Conservation (phyloP, 2,797 vertebrate species). For the Lacerta agilis region DNA sequence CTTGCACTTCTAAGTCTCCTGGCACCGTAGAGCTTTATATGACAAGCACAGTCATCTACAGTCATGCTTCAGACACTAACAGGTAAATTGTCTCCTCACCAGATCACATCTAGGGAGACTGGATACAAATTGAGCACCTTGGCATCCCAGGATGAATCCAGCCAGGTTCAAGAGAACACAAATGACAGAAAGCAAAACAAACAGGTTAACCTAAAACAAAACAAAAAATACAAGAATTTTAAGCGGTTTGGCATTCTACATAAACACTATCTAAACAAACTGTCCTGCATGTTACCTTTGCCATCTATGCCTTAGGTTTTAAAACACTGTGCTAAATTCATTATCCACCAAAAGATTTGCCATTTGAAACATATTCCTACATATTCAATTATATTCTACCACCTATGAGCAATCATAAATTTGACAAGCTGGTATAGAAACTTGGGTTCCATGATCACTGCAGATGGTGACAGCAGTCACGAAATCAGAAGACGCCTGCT, state of each 20-base stretch:
- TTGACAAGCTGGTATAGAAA: neutral
- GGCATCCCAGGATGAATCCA: constrained; percentile 87
- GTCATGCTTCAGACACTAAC: accelerated
- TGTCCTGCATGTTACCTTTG: neutral
- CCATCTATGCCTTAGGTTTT: neutral
- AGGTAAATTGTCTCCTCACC: constrained; percentile 78
- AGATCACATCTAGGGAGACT: constrained; percentile 82
- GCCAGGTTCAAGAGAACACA: constrained; percentile 88
- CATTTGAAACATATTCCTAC: neutral
- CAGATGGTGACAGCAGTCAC: too few relatives aligned
- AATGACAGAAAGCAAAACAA: constrained; percentile 85
- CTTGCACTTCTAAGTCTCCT: neutral
- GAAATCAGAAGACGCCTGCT: too few relatives aligned
- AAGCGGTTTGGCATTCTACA: neutral
- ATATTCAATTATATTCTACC: neutral
- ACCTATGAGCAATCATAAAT: neutral
- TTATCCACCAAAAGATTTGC: neutral
- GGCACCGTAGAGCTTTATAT: neutral
- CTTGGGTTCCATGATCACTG: too few relatives aligned
- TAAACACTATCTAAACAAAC: neutral
- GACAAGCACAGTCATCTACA: neutral
- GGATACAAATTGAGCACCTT: constrained; percentile 88
- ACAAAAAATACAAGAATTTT: constrained; percentile 11
- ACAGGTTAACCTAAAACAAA: constrained; percentile 85
- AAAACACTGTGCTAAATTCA: neutral